Base-by-base conservation (phyloP, 2,113 vertebrate species). In the Rhipidura dahli region DNA sequence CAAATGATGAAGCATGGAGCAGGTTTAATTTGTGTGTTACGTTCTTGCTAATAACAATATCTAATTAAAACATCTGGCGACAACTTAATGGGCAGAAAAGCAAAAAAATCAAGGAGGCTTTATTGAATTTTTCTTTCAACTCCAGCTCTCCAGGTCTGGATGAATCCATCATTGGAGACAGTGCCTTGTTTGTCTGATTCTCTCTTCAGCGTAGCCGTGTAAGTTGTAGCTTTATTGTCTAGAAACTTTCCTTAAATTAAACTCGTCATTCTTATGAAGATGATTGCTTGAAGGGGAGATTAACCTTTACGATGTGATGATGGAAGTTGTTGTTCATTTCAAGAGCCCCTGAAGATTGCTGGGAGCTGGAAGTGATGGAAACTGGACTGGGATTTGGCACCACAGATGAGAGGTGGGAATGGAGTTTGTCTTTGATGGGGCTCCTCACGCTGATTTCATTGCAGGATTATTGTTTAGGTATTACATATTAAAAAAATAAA, bases 21-120 rank as follows among this genome's bases (percentile, higher is more conserved):
- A 64, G 61, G 44, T 88, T 92, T 94, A 92, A 96, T 94, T 90
- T 92, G 64, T 82, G 79, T 75, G 40, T 50, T 94, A 60, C 3
- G 1, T 90, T 94, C 89, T 80, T 66, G 72, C 89, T 97, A 97
- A 90, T 97, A 96, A 94, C 53, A 82, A 51, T 93, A 93, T 90
- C 59, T 85, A 92, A 97, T 96, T 93, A 94, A 89, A 76, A 44
- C 83, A 94, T 92, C 89, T 89, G 40, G 16, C 0, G 3, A 89
- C 89, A 92, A 71, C 40, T 87, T 87, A 89, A 94, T 77, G 66
- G 37, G 17, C 70, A 92, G 76, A 85, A 87, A 82, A 92, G 39
- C 19, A 45, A 81, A 89, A 91, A 87, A 30, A 57, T 69, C 39
- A 90, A 84, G 76, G 72, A 59, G n/a, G 37, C 13, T 94, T 94